Base-by-base conservation (phyloP, 2,113 vertebrate genomes). In the Phainopepla nitens region DNA sequence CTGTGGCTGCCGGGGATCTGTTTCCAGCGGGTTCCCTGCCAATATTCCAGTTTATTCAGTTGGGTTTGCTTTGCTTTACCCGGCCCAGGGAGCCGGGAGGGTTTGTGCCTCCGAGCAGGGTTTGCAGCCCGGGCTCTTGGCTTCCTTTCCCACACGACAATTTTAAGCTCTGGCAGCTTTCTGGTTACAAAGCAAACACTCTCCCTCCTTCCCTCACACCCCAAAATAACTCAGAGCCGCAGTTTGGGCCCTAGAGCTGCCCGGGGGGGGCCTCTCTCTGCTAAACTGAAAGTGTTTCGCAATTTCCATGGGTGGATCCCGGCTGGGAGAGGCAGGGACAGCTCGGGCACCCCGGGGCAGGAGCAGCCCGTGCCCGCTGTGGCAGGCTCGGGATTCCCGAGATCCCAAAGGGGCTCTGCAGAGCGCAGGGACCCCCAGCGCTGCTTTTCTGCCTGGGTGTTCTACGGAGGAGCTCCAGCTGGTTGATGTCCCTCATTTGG, bases 21-120 rank as follows among this genome's bases (percentile, higher is more conserved):
- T 53, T 72, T 29, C 36, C 3, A 53, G 68, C 2, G 0, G 4
- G 1, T 42, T 66, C 60, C 51, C 33, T 78, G 95, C 93, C 93
- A 78, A 28, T 20, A 13, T 75, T 87, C 87, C 93, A 35, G 81
- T 89, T 95, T 81, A 33, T 66, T 49, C 95, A 70, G 80, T 83
- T 49, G 93, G 89, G 54, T 94, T 96, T 83, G 72, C 94, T 91
- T 77, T 83, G 76, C 96, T 90, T 76, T 72, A n/a, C n/a, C n/a
- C n/a, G n/a, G n/a, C n/a, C n/a, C n/a, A n/a, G n/a, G n/a, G n/a
- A n/a, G 45, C 45, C 45, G 45, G 45, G 45, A 39, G 39, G 39
- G 45, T 45, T 51, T 60, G 6, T 14, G 80, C 86, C 76, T 77
- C 79, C 69, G 22, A 72, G 91, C 76, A 28, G 83, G 4, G 69